Evolutionary conservation across 1,140 invertebrate genomes (phyloP).

Genomic region (Centruroides vittatus): DNA sequence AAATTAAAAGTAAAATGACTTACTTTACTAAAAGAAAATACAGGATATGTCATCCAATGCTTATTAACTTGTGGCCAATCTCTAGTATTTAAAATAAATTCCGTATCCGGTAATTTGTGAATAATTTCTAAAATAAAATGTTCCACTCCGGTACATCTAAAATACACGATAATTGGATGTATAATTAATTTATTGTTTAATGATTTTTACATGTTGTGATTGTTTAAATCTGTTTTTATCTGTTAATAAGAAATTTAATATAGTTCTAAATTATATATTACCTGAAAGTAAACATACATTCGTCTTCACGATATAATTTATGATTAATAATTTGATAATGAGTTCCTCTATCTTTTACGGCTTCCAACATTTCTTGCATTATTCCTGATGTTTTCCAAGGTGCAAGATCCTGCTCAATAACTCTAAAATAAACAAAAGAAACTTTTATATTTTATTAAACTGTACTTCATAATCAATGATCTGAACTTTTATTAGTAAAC

Average conservation of each 20-base stretch:
- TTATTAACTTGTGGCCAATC: slow-evolving; percentile 79
- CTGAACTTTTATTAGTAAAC: too few species aligned
- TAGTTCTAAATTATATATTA: slow-evolving; percentile 8
- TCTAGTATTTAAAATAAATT: slow-evolving; percentile 73
- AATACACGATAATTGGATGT: not conserved
- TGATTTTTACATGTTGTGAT: too few species aligned
- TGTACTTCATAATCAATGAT: too few species aligned
- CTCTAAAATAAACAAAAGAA: slow-evolving; percentile 20
- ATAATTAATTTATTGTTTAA: too few species aligned
- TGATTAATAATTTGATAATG: slow-evolving; percentile 75
- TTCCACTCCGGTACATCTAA: slow-evolving; percentile 75
- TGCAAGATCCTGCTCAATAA: slow-evolving; percentile 52
- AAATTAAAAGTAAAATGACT: slow-evolving; percentile 4
- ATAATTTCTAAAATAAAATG: slow-evolving; percentile 56
- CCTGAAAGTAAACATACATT: slow-evolving; percentile 71
- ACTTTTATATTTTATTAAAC: too few species aligned
- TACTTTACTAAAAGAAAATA: slow-evolving; percentile 93
- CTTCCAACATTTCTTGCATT: slow-evolving; percentile 43
- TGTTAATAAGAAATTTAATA: too few species aligned
- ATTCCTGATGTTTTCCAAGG: slow-evolving; percentile 51
- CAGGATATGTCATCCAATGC: slow-evolving; percentile 48
- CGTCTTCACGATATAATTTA: slow-evolving; percentile 59
- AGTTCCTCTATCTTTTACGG: slow-evolving; percentile 44
- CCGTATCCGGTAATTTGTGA: slow-evolving; percentile 59
- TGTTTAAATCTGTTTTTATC: too few species aligned